Base-by-base conservation (phyloP, 1,140 invertebrate species). In the Bombus haemorrhoidalis region DNA sequence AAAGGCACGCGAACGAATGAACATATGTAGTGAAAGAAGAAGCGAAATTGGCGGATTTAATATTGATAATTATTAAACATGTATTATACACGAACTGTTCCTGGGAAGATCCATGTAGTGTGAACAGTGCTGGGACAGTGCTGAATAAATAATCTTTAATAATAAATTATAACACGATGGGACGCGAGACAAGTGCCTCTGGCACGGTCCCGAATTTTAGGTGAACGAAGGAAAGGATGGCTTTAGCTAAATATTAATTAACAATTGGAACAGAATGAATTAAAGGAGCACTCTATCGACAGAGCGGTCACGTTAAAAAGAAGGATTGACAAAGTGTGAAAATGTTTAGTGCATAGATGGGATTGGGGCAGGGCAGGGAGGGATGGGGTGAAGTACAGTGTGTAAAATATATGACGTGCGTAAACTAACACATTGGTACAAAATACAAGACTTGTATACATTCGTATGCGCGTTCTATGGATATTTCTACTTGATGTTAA, bases 371-470 rank as follows among this genome's bases (percentile, higher is more conserved):
- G 32, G 57, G 32, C 71, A 71, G 28, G 39, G 69, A 66, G 62
- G 71, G 82, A 85, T 86, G 64, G 79, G n/a, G 69, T 59, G 88
- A 69, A 85, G 89, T 91, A 88, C 90, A 91, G 87, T 92, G 90
- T 92, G 83, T 90, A 92, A 91, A 89, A 85, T 90, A 83, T 77
- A 92, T 86, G 74, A 88, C 90, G 88, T 89, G 88, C 83, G 82
- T 78, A 88, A 86, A 90, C 85, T 88, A 90, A 89, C 88, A 83
- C 84, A 89, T 91, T 89, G 89, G 89, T 89, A 92, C 86, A 91
- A 91, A 90, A 90, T 74, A 89, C 87, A 92, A 92, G 87, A 91
- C 88, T 92, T 92, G 88, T 90, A 91, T 92, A 89, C 89, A 89
- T 89, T 90, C 87, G 80, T 89, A 90, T 82, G 82, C 85, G 86